Conservation (phyloP, 2,797 vertebrate genomes). For the Sebastes dallii region DNA sequence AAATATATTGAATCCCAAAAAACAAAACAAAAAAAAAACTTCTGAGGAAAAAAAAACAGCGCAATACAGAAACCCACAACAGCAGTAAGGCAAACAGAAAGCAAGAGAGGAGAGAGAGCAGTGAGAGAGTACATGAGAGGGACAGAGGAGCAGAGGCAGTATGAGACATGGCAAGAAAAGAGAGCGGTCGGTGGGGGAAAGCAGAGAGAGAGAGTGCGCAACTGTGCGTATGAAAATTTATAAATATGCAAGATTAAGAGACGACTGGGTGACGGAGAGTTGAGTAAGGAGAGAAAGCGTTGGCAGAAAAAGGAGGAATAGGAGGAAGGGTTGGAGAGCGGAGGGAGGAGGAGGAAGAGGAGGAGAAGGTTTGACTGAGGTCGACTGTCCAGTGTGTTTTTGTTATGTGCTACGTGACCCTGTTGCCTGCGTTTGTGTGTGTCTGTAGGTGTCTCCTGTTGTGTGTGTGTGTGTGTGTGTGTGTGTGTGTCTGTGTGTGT, state of each 20-base stretch:
- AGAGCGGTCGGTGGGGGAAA: constrained; percentile 7
- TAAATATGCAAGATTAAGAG: constrained; percentile 74
- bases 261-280: constrained; percentile 43
- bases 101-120: constrained; percentile 71
- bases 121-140: constrained; percentile 58
- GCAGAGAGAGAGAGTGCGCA: constrained; percentile 59
- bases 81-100: constrained; percentile 88
- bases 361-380: constrained; percentile 73
- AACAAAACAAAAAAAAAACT: constrained; percentile 41
- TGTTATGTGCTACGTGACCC: constrained; percentile 81
- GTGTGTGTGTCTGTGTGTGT: constrained; percentile 15
- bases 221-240: constrained; percentile 77
- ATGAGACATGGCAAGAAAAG: constrained; percentile 60
- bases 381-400: constrained; percentile 83
- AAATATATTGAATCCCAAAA: constrained; percentile 86
- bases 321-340: constrained; percentile 39
- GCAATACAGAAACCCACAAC: constrained; percentile 87
- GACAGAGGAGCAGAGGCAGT: constrained; percentile 51
- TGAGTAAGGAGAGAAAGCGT: constrained; percentile 39
- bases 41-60: constrained; percentile 75
- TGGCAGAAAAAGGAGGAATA: constrained; percentile 40
- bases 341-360: constrained; percentile 43
- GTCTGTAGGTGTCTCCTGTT: constrained; percentile 32
- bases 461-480: constrained; percentile 15
- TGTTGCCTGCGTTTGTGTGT: constrained; percentile 66